phyloP scores from a whole-genome alignment of 2,888 invertebrate genomes.

The Flexamia atlantica region DNA sequence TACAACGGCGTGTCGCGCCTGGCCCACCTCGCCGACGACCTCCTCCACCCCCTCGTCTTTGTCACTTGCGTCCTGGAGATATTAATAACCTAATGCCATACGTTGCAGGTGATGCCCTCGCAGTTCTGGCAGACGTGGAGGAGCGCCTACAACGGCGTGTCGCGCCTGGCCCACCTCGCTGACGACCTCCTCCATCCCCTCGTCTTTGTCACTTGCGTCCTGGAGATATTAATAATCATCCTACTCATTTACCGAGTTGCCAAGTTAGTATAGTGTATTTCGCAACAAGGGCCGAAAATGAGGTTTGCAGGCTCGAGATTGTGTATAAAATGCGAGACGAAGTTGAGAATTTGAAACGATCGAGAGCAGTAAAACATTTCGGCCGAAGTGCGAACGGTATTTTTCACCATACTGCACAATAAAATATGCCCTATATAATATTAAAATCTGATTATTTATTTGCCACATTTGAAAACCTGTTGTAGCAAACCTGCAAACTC shows the following conservation, averaged over 20 bases:
- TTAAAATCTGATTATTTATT: no score
- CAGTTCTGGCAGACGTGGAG: background rate
- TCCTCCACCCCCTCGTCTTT: background rate
- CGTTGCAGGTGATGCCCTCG: background rate
- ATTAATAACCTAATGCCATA: background rate
- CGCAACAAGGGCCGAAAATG: no score
- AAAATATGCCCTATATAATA: no score
- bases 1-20: background rate
- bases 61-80: background rate
- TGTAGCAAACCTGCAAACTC: no score
- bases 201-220: background rate
- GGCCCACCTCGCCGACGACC: background rate
- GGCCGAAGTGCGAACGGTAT: no score
- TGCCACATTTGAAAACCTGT: no score
- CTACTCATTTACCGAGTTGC: background rate
- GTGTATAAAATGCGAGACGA: no score
- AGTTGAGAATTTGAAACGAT: no score
- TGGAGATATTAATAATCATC: background rate
- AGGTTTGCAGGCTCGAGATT: no score
- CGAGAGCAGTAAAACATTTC: no score
- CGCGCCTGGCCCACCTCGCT: background rate
- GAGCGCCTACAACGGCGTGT: background rate
- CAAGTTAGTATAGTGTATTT: conserved; percentile 24
- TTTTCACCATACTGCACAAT: no score
- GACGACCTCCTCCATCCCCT: conserved; percentile 2